Evolutionary conservation across 2,113 vertebrate genomes (phyloP), one percentile per base, ranked within the genome.

Genomic region (Theristicus caerulescens): DNA sequence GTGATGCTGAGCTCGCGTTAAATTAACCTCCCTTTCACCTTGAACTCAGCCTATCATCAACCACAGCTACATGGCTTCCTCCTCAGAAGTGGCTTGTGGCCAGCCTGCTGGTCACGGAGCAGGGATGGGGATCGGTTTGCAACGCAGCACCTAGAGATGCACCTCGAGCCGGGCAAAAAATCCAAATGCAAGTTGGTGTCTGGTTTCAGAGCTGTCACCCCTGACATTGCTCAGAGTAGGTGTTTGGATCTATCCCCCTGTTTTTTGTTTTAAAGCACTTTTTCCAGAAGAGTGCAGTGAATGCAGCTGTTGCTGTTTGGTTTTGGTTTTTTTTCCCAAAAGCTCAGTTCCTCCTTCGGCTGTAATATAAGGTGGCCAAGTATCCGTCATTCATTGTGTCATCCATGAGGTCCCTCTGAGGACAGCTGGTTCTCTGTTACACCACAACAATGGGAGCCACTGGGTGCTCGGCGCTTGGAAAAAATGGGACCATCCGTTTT

Each of bases 341-440:
- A 83, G 24, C 40, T 77, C 9, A 19, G 24, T 64, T 92, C 9
- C 18, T 74, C 6, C 29, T 73, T 69, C 16, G n/a, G 10, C 40
- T 7, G 0, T 88, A 40, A 40, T 49, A 21, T 17, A 55, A 94
- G 36, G 57, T 86, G 24, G 67, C 61, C 47, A 91, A 49, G 27
- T 58, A 47, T 34, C 32, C 4, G 1, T 76, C 44, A 65, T 34
- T 76, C 44, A 65, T 34, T 92, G 38, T 76, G 46, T 55, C 57
- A 82, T 88, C 51, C 4, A 2, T 90, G 58, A 81, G 40, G 47
- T 87, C 70, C 42, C 19, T 77, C 55, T 32, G 82, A 89, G 19
- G 49, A 95, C 91, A 97, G 66, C 71, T 81, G 27, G 44, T 81
- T 79, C 88, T 93, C 52, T 96, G 86, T 97, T 93, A 79, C 46